These are phyloP conservation scores for Cremastobaeus sp. DNA, from an alignment of 2,888 invertebrate species.

Conservation along the genomic window DNA sequence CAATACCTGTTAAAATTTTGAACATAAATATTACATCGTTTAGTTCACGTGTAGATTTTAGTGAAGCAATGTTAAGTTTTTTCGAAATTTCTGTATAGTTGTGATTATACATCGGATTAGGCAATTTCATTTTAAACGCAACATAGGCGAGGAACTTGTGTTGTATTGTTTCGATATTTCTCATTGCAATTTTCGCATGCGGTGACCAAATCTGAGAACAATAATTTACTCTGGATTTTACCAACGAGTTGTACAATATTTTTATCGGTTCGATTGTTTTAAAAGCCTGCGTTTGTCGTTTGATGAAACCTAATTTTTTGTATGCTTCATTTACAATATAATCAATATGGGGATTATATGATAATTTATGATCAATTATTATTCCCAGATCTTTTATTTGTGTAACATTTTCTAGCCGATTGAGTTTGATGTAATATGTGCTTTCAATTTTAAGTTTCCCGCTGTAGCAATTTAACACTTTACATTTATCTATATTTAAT, in stretches of 20 bases:
- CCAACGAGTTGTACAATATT: conserved; percentile 14
- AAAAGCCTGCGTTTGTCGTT: conserved; percentile 13
- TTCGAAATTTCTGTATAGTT: conserved; percentile 8
- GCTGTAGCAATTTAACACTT: background rate
- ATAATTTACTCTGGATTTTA: conserved; percentile 26
- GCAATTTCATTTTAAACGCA: conserved; percentile 7
- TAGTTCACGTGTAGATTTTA: background rate
- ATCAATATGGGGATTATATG: conserved; percentile 14
- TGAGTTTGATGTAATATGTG: background rate
- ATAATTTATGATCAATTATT: conserved; percentile 2
- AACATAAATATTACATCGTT: conserved; percentile 2
- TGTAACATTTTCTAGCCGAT: background rate
- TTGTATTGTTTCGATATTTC: conserved; percentile 7
- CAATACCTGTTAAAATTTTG: background rate
- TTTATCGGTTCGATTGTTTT: background rate
- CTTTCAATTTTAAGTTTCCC: background rate
- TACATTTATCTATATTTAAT: conserved; percentile 24
- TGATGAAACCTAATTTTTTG: conserved; percentile 23
- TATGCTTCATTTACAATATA: conserved; percentile 8
- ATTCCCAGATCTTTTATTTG: conserved; percentile 19
- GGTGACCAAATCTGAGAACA: conserved; percentile 22
- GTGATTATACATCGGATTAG: conserved; percentile 11
- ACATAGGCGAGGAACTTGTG: conserved; percentile 22
- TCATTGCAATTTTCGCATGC: background rate
- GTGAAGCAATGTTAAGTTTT: background rate